Base-by-base conservation (phyloP, 2,113 vertebrate species). In the Gopherus flavomarginatus region DNA sequence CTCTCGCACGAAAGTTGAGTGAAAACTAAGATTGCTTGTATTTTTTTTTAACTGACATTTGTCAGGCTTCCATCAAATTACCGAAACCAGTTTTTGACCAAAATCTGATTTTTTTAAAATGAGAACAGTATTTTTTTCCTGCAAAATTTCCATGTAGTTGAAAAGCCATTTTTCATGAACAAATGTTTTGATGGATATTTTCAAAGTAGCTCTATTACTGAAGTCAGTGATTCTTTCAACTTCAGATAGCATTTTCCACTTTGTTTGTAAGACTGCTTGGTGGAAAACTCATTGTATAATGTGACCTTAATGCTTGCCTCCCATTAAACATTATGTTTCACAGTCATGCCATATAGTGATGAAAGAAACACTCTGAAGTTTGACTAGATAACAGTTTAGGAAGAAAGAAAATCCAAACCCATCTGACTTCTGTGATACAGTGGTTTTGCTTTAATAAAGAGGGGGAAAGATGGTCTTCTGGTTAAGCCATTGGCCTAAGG, bases 401-500 rank as follows among this genome's bases (percentile, higher is more conserved):
- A 77, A 44, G 42, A 42, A 77, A 26, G 72, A 26, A 12, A 77
- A 44, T 77, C 24, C 22, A 26, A 44, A 44, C 72, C 19, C 72
- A 77, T 7, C 38, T 77, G 38, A 44, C 22, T 24, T 44, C 21
- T 44, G n/a, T 44, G 38, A 42, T 38, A 26, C 38, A 26, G 9
- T 27, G 11, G 38, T 14, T 57, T 50, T 65, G 24, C 2, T 26
- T 11, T 42, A 1, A 54, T 21, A 22, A 75, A 83, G 53, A 53
- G 0, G 62, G 72, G 50, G n/a, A 5, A 26, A 77, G 24, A 26
- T 77, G 72, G n/a, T 77, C 11, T 12, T 44, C 11, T 57, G 0
- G 5, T 17, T 29, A 49, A 12, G 5, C 10, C 42, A 62, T 52
- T 85, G 1, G 62, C 5, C 0, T 4, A 72, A 13, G 14, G 3